These are phyloP conservation scores for Pegoplata infirma DNA, from an alignment of 2,888 invertebrate genomes.

Conservation along the genomic window DNA sequence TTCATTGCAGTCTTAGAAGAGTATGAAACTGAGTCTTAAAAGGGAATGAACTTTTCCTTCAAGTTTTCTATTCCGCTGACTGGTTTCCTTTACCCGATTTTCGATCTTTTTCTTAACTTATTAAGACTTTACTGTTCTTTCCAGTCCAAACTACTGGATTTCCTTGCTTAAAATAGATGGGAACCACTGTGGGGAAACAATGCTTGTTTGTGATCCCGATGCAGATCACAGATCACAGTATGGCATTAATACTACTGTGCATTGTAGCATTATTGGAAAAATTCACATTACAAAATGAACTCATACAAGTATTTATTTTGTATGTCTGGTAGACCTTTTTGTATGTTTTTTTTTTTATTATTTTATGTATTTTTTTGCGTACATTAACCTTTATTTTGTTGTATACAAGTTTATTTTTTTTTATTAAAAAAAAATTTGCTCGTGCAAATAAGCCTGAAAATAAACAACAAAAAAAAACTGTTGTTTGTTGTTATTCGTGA, in stretches of 20 bases:
- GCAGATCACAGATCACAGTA: too few relatives aligned
- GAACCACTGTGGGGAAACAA: too few relatives aligned
- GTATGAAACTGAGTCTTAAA: too few relatives aligned
- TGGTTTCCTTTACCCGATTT: too few relatives aligned
- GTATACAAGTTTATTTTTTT: neutral
- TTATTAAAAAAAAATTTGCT: constrained; percentile 8
- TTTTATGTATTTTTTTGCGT: constrained; percentile 29
- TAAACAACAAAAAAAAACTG: neutral
- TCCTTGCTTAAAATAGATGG: too few relatives aligned
- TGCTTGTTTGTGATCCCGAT: too few relatives aligned
- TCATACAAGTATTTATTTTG: neutral
- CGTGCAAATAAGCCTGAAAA: constrained; percentile 31
- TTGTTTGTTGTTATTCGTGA: neutral
- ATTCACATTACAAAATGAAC: neutral
- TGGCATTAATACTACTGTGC: neutral
- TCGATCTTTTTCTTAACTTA: too few relatives aligned
- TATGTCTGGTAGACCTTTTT: constrained; percentile 25
- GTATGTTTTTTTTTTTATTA: constrained; percentile 2
- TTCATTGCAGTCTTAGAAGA: too few relatives aligned
- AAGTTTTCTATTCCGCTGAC: too few relatives aligned
- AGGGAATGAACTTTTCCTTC: too few relatives aligned
- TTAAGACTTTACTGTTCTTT: too few relatives aligned
- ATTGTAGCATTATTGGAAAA: neutral
- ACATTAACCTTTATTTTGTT: constrained; percentile 45
- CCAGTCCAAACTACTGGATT: too few relatives aligned